Conservation (phyloP, 37 sponge, comb jelly and placozoan species). For the Axinella damicornis region DNA sequence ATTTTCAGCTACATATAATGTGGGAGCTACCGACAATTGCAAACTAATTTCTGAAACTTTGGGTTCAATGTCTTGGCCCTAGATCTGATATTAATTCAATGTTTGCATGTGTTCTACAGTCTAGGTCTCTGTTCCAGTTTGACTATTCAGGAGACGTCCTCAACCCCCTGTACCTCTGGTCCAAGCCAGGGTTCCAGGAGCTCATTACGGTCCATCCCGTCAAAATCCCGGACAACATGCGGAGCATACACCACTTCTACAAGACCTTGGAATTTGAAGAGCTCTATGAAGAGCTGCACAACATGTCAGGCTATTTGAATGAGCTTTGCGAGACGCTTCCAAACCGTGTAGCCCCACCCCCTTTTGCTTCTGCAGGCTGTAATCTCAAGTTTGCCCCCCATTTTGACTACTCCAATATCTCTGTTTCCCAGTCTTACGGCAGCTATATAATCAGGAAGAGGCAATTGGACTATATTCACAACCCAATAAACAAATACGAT, state of each 20-base stretch:
- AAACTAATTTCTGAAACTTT: no score
- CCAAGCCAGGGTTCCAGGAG: slow-evolving; percentile 8
- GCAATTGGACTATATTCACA: neutral
- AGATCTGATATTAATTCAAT: no score
- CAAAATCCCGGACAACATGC: slow-evolving; percentile 68
- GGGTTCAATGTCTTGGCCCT: no score
- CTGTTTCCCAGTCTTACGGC: neutral
- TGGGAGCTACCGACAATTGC: no score
- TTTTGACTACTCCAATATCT: neutral
- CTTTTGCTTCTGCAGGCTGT: slow-evolving; percentile 14
- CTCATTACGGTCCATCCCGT: slow-evolving; percentile 62
- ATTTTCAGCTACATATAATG: no score
- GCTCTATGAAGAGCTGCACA: neutral
- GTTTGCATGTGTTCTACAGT: neutral
- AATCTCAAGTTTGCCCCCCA: slow-evolving; percentile 27
- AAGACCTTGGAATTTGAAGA: slow-evolving; percentile 31
- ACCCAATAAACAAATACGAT: slow-evolving; percentile 34
- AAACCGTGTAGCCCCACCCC: slow-evolving; percentile 20
- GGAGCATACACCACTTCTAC: slow-evolving; percentile 51
- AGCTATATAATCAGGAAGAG: neutral
- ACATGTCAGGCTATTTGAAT: slow-evolving; percentile 27
- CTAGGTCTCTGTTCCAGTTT: slow-evolving; percentile 4
- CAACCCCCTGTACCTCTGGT: slow-evolving; percentile 55
- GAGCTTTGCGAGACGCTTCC: slow-evolving; percentile 13
- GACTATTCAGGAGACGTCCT: slow-evolving; percentile 37